A percentile compares a stretch with the other conserved stretches of the same genome.
These are phyloP conservation scores for Drosophila tripunctata DNA, from an alignment of 2,888 invertebrate species.

Conservation along the genomic window DNA sequence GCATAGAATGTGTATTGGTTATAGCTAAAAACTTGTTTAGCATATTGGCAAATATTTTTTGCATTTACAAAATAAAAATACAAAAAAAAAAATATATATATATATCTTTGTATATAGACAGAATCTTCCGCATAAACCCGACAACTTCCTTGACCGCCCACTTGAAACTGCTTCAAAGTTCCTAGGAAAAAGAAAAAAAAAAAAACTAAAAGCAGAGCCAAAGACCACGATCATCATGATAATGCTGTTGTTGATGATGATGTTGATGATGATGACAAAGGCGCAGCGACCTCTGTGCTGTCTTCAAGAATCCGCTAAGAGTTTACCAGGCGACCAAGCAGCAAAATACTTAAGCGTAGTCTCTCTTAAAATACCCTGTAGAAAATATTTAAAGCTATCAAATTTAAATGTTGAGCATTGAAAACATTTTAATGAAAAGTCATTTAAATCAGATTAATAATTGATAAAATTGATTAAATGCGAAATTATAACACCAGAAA, in stretches of 20 bases:
- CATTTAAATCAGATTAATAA: too few relatives aligned
- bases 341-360: neutral
- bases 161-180: slow-evolving; percentile 54
- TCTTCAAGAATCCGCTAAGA: slow-evolving; percentile 43
- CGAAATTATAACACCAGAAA: too few relatives aligned
- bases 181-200: too few relatives aligned
- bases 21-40: slow-evolving; percentile 76
- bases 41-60: slow-evolving; percentile 68
- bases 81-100: too few relatives aligned
- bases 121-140: slow-evolving; percentile 29
- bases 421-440: too few relatives aligned
- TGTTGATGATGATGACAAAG: slow-evolving; percentile 33
- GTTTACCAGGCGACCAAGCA: slow-evolving; percentile 16
- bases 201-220: slow-evolving; percentile 26
- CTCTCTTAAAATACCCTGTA: neutral
- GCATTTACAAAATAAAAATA: slow-evolving; percentile 39
- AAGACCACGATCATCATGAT: slow-evolving; percentile 23
- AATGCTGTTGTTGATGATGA: slow-evolving; percentile 11
- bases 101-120: too few relatives aligned
- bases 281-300: slow-evolving; percentile 64
- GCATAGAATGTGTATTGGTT: too few relatives aligned
- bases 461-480: too few relatives aligned
- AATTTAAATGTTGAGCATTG: too few relatives aligned
- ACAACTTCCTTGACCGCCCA: slow-evolving; percentile 79
- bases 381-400: too few relatives aligned